These are phyloP conservation scores for Lottia gigantea DNA, from an alignment of 2,888 invertebrate genomes.

Conservation along the genomic window DNA sequence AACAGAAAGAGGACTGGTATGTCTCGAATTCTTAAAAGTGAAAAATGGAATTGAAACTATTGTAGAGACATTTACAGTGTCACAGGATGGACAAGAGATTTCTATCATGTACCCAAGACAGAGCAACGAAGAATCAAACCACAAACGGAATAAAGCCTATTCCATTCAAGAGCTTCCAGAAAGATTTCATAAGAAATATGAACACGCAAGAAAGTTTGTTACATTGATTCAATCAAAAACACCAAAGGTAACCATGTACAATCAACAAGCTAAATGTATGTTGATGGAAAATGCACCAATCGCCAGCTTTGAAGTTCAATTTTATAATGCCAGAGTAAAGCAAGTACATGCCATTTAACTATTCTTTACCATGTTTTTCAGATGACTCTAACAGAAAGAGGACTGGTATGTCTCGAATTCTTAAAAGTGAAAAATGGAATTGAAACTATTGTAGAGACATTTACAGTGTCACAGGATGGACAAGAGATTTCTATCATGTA, in stretches of 20 bases:
- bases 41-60: neutral
- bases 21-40: neutral
- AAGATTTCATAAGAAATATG: neutral
- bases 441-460: neutral
- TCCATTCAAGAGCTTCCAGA: neutral
- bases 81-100: neutral
- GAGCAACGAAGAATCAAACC: neutral
- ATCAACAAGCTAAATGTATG: neutral
- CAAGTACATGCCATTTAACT: no score
- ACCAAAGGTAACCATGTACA: conserved; percentile 1
- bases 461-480: neutral
- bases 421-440: neutral
- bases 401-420: neutral
- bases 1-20: neutral
- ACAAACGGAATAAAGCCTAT: neutral
- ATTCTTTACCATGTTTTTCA: no score
- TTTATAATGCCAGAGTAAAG: no score
- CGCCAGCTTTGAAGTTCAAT: conserved; percentile 1
- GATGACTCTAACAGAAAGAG: conserved; percentile 1
- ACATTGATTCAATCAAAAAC: neutral
- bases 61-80: neutral
- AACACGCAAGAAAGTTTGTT: conserved; percentile 3
- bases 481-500: neutral
- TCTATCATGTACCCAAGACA: neutral
- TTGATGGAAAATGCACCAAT: neutral